These are phyloP conservation scores for Tetramorium alpestre DNA, from an alignment of 1,140 invertebrate genomes.

Conservation along the genomic window DNA sequence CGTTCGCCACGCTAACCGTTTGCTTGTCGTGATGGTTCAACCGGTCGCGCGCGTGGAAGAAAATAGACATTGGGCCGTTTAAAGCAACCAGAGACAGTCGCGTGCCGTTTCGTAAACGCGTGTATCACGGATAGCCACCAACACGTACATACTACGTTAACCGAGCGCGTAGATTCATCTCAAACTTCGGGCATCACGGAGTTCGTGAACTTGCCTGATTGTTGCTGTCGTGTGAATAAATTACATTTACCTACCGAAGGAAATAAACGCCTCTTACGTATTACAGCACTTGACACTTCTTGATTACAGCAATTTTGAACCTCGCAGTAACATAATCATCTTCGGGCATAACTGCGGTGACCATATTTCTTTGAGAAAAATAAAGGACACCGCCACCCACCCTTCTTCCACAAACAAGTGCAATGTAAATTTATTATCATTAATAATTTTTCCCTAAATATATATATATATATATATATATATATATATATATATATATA, in stretches of 20 bases:
- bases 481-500: too few species aligned
- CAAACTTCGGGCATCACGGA: background rate
- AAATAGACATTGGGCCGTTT: slow-evolving; percentile 29
- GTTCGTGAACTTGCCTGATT: background rate
- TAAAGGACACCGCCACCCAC: too few species aligned
- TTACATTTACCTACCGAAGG: background rate
- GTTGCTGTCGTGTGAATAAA: background rate
- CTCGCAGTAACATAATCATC: background rate
- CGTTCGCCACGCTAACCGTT: background rate
- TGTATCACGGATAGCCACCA: background rate
- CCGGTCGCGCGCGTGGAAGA: slow-evolving; percentile 26
- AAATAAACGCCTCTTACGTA: background rate
- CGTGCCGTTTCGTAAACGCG: slow-evolving; percentile 10
- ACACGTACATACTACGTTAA: background rate
- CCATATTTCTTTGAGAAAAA: too few species aligned
- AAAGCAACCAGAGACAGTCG: slow-evolving; percentile 44
- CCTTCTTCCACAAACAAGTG: too few species aligned
- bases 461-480: too few species aligned
- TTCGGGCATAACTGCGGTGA: background rate
- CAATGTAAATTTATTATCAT: too few species aligned
- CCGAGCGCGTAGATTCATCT: slow-evolving; percentile 12
- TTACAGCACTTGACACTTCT: background rate
- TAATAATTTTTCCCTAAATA: too few species aligned
- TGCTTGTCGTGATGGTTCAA: slow-evolving; percentile 20
- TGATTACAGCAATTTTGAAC: background rate